Evolutionary conservation across 64 coral and sea anemone species (phyloP), one percentile per base, ranked within the genome.

Genomic region (Acropora yongei): DNA sequence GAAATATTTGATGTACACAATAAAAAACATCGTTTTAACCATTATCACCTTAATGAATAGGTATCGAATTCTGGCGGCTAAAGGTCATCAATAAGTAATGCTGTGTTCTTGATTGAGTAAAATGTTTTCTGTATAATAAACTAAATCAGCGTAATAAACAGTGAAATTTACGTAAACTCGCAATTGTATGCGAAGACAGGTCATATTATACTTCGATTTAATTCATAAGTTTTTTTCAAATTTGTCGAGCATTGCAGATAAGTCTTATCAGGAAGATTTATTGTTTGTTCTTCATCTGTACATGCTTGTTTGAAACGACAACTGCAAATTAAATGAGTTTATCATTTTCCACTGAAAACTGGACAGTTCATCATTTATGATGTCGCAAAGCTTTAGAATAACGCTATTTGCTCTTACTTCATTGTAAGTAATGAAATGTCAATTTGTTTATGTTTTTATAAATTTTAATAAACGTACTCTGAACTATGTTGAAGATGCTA

Each of bases 71-170:
- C 43, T 71, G 44, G 43, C 41, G 43, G 18, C 82, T 67, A n/a
- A 71, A 50, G 68, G 44, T n/a, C 18, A 85, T 71, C 72, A 49
- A 85, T 85, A 71, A 71, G 72, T 85, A 47, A 85, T 46, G 61
- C 7, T 47, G 63, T 72, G 43, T 57, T 85, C 69, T 85, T 85
- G 82, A 85, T 72, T 9, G 82, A 71, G 65, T 85, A 71, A 71
- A 72, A 71, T 85, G 18, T 72, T 49, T 85, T 85, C 17, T 71
- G 49, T 71, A 48, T 11, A 30, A 85, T 85, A 44, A 7, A 49
- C 43, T 72, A 43, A 3, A 6, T 18, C n/a, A 18, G 72, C 13
- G 55, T 43, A 71, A 68, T 5, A 19, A 18, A 85, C 41, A 10
- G 11, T 44, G 39, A 76, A 14, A 42, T 44, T 46, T 13, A 13